Conservation (phyloP, 1,140 invertebrate species). For the Drosophila ohnishii region DNA sequence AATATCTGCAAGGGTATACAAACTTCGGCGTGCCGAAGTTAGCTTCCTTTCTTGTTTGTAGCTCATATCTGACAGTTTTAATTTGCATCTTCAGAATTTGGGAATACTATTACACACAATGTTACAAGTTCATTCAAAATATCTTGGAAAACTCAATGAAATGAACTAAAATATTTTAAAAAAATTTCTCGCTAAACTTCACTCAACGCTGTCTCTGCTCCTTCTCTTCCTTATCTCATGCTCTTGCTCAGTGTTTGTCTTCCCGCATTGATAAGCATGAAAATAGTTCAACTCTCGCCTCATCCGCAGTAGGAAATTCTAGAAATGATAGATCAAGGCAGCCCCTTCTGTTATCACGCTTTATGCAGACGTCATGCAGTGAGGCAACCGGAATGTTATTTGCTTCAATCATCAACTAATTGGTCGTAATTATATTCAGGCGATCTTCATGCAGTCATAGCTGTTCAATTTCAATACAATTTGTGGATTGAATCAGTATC, state of each 20-base stretch:
- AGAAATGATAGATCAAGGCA: slow-evolving; percentile 14
- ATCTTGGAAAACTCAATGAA: no score
- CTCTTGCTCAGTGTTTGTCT: slow-evolving; percentile 1
- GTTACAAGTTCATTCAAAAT: neutral
- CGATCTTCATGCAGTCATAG: slow-evolving; percentile 3
- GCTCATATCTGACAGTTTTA: neutral
- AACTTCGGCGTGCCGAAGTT: no score
- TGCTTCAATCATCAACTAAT: slow-evolving; percentile 34
- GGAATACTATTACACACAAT: no score
- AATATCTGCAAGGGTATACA: no score
- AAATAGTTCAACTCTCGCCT: slow-evolving; percentile 21
- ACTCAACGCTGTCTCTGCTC: neutral
- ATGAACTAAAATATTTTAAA: neutral
- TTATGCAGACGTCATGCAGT: slow-evolving; percentile 34
- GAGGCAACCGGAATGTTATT: slow-evolving; percentile 27
- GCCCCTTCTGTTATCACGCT: slow-evolving; percentile 10
- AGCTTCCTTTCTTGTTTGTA: no score
- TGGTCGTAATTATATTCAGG: slow-evolving; percentile 19
- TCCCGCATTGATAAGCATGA: slow-evolving; percentile 27
- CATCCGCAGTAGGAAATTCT: slow-evolving; percentile 41
- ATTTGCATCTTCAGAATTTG: neutral
- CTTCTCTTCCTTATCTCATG: neutral
- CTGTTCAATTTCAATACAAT: slow-evolving; percentile 8
- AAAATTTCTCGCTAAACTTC: neutral
- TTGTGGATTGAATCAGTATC: slow-evolving; percentile 4